Base-by-base conservation (phyloP, 92 coral and sea anemone species). In the Bergia puertoricense region DNA sequence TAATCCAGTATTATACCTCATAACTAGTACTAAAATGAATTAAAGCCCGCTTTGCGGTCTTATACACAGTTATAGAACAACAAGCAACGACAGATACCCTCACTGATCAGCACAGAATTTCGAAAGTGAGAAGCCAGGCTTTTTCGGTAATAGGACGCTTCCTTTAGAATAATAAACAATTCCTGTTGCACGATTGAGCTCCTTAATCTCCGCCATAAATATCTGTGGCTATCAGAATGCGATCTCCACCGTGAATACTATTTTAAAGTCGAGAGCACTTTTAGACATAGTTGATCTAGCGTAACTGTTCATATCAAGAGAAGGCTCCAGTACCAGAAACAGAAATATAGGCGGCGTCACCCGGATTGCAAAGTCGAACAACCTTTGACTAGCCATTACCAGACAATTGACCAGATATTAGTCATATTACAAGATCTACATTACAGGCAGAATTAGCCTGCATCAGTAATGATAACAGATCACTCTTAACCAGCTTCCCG, bases 391-490 rank as follows among this genome's bases (percentile, higher is more conserved):
- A 42, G 16, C 42, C 56, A 65, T 79, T 54, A 10, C 16, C 10
- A 13, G 59, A 54, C 16, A 54, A 11, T 79, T 11, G 83, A 10
- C 16, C 10, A 13, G 59, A 54, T 8, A 54, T 54, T 79, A 30
- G 83, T 54, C 69, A 51, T 79, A 43, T 43, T 77, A 48, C 50
- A 67, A 69, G 40, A 65, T 41, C 23, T 40, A 68, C 41, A 1
- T 54, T 54, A 54, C 59, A 13, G 14, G 41, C 18, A 16, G 7
- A 66, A 30, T 30, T 30, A 30, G 50, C 59, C 59, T 66, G 20
- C 59, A 65, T 66, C 86, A 82, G 10, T 69, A 10, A 23, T 59
- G 80, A 76, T 76, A 76, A 67, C 54, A 18, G 43, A 22, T 82
- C 54, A 62, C 46, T 71, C 45, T 66, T 22, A 9, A 43, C 48